Base-by-base conservation (phyloP, 2,797 vertebrate genomes). In the Enteromius radiatus region DNA sequence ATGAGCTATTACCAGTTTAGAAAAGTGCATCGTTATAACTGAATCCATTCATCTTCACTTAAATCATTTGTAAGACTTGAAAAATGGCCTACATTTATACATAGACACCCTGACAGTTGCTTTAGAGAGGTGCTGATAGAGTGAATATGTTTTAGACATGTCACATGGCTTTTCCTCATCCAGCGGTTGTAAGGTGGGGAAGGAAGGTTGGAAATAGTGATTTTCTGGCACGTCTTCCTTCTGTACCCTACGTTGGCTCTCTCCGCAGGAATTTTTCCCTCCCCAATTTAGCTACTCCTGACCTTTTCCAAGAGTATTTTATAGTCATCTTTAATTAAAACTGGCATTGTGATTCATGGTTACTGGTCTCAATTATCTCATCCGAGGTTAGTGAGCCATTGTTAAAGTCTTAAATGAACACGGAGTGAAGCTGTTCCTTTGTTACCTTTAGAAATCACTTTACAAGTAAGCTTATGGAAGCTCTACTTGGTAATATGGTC, bases 311-410 rank as follows among this genome's bases (percentile, higher is more conserved):
- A 71, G 83, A 88, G 86, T 79, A 88, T 89, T 93, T 94, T 89
- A 92, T 90, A 87, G 91, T 89, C 89, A 85, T 88, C 84, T 92
- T 92, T 93, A 91, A 94, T 93, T 92, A 93, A 91, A 92, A 86
- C 76, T 91, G 86, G 84, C 89, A 90, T 91, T 89, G 85, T 88
- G 89, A 85, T 7, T 1, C 89, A 78, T 83, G 78, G 87, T 89
- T 90, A 90, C 89, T 77, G 87, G 81, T 56, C 69, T 89, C 86
- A 90, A 85, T 93, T 90, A 90, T 90, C 80, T 78, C 73, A 80
- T 85, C 87, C 89, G 80, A 90, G 87, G 86, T 86, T 82, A 80
- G 79, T 84, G 76, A 86, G 82, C 88, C 85, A 83, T 87, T 80
- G 85, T 88, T 81, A 87, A 82, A 85, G 73, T 87, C 76, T 87